A percentile compares a stretch with the other conserved stretches of the same genome.
Evolutionary conservation across 2,797 vertebrate species (phyloP).

Genomic region (Synaphobranchus kaupii): DNA sequence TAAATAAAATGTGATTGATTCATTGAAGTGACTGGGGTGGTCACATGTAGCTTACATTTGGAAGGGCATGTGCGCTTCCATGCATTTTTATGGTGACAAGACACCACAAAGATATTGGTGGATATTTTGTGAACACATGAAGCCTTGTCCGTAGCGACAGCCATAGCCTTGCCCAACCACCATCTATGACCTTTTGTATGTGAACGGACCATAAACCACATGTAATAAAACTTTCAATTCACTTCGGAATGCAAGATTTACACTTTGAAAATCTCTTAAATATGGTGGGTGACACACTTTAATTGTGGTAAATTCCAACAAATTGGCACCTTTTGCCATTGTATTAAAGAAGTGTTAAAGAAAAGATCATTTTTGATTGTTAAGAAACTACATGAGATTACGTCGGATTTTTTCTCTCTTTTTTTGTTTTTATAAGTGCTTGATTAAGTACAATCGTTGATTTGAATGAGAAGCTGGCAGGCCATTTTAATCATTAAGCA

Average conservation of each 20-base stretch:
- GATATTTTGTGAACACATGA: neutral
- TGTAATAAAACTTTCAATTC: neutral
- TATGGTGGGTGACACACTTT: too few species aligned
- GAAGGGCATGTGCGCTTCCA: too few species aligned
- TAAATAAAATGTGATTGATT: too few species aligned
- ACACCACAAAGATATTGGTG: neutral
- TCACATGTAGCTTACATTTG: too few species aligned
- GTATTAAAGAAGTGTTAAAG: too few species aligned
- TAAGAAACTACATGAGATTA: too few species aligned
- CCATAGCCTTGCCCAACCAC: neutral
- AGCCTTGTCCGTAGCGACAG: neutral
- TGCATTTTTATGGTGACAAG: too few species aligned
- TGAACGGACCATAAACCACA: neutral
- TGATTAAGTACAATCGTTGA: neutral
- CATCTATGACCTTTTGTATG: neutral
- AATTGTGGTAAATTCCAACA: too few species aligned
- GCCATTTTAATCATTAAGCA: neutral
- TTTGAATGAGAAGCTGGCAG: neutral
- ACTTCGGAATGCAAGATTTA: neutral
- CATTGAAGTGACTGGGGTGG: too few species aligned
- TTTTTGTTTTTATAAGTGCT: neutral
- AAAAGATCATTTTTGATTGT: too few species aligned
- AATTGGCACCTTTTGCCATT: too few species aligned
- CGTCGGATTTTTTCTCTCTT: too few species aligned
- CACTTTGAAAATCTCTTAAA: neutral